These are phyloP conservation scores for Esperia sulphurella DNA, from an alignment of 2,888 invertebrate species.

Conservation along the genomic window DNA sequence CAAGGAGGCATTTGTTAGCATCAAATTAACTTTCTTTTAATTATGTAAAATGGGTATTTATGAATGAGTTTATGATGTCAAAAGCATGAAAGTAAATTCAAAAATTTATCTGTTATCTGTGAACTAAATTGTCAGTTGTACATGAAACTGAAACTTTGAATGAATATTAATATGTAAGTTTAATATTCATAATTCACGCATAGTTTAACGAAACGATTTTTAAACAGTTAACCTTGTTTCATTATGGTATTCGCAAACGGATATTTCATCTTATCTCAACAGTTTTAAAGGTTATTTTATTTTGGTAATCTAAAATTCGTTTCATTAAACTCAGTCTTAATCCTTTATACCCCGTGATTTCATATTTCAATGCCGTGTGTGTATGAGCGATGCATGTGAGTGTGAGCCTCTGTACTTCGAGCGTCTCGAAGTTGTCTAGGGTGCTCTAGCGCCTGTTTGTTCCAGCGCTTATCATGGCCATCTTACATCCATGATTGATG, in stretches of 20 bases:
- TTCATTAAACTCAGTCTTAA: neutral
- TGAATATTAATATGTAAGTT: neutral
- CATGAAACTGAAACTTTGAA: neutral
- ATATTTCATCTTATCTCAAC: too few relatives aligned
- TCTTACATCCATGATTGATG: constrained; percentile 95
- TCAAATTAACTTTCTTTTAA: neutral
- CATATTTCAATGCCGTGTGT: constrained; percentile 11
- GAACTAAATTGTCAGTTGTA: too few relatives aligned
- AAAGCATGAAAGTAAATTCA: too few relatives aligned
- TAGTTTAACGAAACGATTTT: neutral
- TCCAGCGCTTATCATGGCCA: constrained; percentile 99
- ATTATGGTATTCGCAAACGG: too few relatives aligned
- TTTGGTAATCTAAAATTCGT: neutral
- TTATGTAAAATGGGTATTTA: constrained; percentile 6
- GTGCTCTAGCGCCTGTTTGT: constrained; percentile 80
- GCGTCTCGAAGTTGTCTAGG: constrained; percentile 57
- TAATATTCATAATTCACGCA: neutral
- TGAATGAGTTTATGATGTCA: constrained; percentile 1
- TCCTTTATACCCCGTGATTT: neutral
- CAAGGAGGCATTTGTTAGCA: constrained; percentile 17
- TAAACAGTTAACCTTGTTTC: too few relatives aligned
- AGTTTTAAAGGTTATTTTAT: too few relatives aligned
- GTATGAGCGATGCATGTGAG: constrained; percentile 8
- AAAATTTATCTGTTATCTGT: too few relatives aligned
- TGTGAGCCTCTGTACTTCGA: constrained; percentile 40